Conservation (phyloP, 2,888 invertebrate genomes). For the Noctua pronuba region DNA sequence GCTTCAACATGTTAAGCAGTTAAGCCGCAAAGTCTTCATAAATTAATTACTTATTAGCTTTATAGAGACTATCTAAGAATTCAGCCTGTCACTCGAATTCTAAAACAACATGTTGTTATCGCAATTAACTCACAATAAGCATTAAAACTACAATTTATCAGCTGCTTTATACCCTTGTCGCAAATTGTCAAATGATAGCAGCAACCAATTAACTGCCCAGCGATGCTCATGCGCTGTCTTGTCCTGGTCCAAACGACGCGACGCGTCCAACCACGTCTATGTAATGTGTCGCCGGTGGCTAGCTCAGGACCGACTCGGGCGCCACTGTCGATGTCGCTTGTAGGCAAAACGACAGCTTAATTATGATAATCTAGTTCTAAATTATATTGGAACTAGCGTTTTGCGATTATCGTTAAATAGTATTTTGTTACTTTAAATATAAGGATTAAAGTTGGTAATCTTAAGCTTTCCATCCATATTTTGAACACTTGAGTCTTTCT, state of each 20-base stretch:
- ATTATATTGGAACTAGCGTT: not conserved
- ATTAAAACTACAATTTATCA: slow-evolving; percentile 45
- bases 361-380: slow-evolving; percentile 10
- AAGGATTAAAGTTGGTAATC: not conserved
- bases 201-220: slow-evolving; percentile 47
- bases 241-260: not conserved
- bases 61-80: not conserved
- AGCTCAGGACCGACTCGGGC: slow-evolving; percentile 2
- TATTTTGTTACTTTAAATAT: not conserved
- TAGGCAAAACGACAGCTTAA: slow-evolving; percentile 1
- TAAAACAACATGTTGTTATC: not conserved
- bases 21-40: not conserved
- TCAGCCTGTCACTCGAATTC: not conserved
- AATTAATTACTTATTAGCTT: not conserved
- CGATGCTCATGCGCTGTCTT: slow-evolving; percentile 27
- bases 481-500: not conserved
- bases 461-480: not conserved
- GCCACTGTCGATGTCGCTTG: slow-evolving; percentile 13
- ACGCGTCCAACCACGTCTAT: slow-evolving; percentile 29
- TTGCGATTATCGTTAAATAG: not conserved
- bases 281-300: slow-evolving; percentile 15
- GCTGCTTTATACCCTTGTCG: slow-evolving; percentile 35
- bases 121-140: slow-evolving; percentile 14
- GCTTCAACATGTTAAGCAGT: not conserved
- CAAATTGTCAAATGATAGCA: slow-evolving; percentile 52